These are phyloP conservation scores for Prionchulus punctatus DNA, from an alignment of 2,888 invertebrate species.

Conservation along the genomic window DNA sequence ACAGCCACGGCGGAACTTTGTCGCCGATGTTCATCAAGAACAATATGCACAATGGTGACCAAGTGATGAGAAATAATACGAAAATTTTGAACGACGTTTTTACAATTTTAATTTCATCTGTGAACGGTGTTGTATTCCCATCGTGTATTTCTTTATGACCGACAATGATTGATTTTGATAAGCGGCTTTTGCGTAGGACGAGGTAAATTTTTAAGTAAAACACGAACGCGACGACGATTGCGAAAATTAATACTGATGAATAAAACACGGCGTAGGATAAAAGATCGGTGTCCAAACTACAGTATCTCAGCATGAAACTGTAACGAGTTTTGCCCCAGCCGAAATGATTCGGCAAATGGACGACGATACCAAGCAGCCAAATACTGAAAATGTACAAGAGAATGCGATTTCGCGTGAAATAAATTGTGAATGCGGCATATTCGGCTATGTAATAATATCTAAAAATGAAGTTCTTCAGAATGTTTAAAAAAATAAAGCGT, in stretches of 20 bases:
- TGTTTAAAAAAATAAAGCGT: not conserved
- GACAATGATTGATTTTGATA: not conserved
- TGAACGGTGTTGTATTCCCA: no score
- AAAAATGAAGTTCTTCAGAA: not conserved
- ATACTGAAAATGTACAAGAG: not conserved
- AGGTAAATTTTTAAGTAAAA: slow-evolving; percentile 18
- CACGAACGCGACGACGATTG: slow-evolving; percentile 17
- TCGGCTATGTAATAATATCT: not conserved
- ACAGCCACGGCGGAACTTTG: not conserved
- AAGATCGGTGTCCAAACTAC: slow-evolving; percentile 15
- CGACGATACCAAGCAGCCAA: not conserved
- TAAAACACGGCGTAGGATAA: slow-evolving; percentile 22
- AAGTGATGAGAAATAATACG: not conserved
- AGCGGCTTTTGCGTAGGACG: slow-evolving; percentile 11
- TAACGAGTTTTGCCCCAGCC: slow-evolving; percentile 22
- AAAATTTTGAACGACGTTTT: not conserved
- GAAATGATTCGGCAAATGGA: slow-evolving; percentile 18
- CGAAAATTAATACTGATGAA: slow-evolving; percentile 15
- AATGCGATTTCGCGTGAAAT: not conserved
- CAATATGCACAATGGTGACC: not conserved
- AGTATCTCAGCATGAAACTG: not conserved
- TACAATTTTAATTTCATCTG: not conserved
- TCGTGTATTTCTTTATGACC: not conserved
- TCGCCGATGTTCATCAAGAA: not conserved
- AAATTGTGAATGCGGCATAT: not conserved